Evolutionary conservation across 2,797 vertebrate genomes (phyloP).

Genomic region (Microchirus variegatus): DNA sequence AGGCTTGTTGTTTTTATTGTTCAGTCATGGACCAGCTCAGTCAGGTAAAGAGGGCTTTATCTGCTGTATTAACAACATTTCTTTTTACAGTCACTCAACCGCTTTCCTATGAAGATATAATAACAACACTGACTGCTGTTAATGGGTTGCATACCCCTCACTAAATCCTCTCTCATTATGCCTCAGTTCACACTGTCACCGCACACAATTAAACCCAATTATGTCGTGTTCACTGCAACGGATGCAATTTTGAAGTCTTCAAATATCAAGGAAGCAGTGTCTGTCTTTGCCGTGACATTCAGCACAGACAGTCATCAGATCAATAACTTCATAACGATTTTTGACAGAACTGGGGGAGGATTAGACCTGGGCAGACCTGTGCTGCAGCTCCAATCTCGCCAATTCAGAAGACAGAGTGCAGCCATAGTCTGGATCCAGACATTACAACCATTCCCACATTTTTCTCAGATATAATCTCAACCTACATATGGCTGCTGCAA

Average conservation of each 20-base stretch:
- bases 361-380: conserved; percentile 40
- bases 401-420: conserved; percentile 22
- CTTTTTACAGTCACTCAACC: too few relatives aligned
- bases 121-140: not conserved
- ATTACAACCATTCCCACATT: conserved; percentile 42
- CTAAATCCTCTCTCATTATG: not conserved
- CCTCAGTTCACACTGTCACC: not conserved
- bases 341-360: conserved; percentile 39
- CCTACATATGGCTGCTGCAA: conserved; percentile 46
- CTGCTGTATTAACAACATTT: too few relatives aligned
- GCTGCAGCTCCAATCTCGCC: conserved; percentile 28
- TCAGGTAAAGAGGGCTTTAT: too few relatives aligned
- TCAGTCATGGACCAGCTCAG: too few relatives aligned
- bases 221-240: not conserved
- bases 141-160: not conserved
- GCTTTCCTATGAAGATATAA: not conserved
- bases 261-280: conserved; percentile 36
- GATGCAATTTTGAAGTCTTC: conserved; percentile 6
- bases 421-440: conserved; percentile 37
- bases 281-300: conserved; percentile 52
- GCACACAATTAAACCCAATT: conserved; percentile 6
- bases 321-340: conserved; percentile 66
- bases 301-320: conserved; percentile 45
- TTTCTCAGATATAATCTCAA: conserved; percentile 55
- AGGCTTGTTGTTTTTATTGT: too few relatives aligned